Conservation (phyloP, 1,140 invertebrate species). For the Bombus difficillimus region DNA sequence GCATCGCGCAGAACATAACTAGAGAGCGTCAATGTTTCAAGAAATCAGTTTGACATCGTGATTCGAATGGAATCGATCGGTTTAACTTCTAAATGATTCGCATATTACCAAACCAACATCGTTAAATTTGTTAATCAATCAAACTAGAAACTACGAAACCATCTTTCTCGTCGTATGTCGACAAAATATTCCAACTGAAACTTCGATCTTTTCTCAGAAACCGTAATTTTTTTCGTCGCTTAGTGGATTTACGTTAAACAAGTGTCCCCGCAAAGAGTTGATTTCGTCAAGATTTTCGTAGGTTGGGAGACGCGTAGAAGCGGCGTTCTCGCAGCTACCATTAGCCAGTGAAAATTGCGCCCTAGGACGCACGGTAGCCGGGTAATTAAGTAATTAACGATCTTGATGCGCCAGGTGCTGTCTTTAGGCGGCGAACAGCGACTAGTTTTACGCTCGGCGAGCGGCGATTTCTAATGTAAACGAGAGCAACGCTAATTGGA, state of each 20-base stretch:
- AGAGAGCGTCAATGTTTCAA: no score
- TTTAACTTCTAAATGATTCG: not conserved
- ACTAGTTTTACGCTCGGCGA: constrained; percentile 64
- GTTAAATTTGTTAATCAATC: no score
- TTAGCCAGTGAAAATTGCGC: constrained; percentile 43
- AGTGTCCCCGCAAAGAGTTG: not conserved
- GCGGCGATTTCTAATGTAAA: constrained; percentile 63
- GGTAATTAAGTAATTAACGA: constrained; percentile 72
- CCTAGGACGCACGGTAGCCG: constrained; percentile 30
- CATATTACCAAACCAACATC: not conserved
- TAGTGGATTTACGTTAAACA: not conserved
- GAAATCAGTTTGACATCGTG: no score
- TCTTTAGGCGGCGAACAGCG: constrained; percentile 50
- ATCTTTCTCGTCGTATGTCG: not conserved
- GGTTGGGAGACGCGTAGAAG: not conserved
- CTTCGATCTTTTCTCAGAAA: not conserved
- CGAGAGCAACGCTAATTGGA: constrained; percentile 64
- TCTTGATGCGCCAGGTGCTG: constrained; percentile 50
- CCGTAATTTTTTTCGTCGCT: not conserved
- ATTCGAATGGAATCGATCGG: not conserved
- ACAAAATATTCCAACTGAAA: not conserved
- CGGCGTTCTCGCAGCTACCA: not conserved
- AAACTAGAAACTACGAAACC: not conserved
- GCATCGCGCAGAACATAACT: no score
- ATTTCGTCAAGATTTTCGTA: not conserved